phyloP scores from a whole-genome alignment of 2,797 vertebrate genomes.

The Perodicticus potto region DNA sequence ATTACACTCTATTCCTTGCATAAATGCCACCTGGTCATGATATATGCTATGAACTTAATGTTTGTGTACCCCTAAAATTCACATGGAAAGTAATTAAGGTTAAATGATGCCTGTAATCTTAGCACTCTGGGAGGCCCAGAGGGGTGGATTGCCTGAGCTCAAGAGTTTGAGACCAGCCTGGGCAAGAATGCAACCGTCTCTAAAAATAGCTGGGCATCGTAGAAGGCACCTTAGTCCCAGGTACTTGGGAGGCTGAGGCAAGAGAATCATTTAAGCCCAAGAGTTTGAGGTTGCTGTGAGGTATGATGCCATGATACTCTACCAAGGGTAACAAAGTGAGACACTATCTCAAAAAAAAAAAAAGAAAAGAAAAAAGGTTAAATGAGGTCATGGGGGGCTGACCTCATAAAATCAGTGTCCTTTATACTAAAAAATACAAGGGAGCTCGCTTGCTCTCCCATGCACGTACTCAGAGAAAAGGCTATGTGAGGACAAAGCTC shows the following conservation, averaged over 20 bases:
- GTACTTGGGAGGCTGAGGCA: no score
- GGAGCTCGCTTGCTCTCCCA: neutral
- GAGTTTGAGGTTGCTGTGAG: no score
- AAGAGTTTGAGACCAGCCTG: no score
- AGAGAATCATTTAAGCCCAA: no score
- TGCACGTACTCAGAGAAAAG: neutral
- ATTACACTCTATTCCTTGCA: neutral
- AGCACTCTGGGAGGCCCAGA: no score
- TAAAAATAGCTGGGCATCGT: no score
- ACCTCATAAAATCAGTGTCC: neutral
- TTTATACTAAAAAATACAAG: neutral
- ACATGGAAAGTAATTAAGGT: neutral
- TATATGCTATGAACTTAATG: neutral
- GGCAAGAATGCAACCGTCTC: no score
- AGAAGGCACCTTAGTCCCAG: no score
- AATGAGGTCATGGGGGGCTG: neutral
- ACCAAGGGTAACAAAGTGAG: no score
- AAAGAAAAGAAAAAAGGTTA: neutral
- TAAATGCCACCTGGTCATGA: neutral
- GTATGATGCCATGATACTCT: no score
- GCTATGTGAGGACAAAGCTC: neutral
- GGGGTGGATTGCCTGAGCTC: no score
- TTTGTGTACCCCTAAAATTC: neutral
- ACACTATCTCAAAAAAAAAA: no score
- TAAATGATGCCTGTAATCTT: neutral